phyloP scores from a whole-genome alignment of 2,113 vertebrate species.

The Nestor notabilis region DNA sequence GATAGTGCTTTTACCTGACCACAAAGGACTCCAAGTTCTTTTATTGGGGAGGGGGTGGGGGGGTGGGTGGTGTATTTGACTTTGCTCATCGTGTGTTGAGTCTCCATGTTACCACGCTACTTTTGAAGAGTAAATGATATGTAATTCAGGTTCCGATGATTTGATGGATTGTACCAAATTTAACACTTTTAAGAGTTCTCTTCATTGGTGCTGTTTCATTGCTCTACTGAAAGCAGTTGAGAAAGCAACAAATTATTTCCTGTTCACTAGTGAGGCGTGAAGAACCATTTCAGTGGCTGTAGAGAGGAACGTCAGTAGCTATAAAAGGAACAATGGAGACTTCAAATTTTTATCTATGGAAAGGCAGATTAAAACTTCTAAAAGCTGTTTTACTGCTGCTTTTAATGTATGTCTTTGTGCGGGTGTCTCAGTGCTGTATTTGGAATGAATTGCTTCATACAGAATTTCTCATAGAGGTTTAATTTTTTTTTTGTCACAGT shows the following conservation, averaged over 20 bases:
- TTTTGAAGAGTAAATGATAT: not conserved
- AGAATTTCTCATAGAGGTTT: not conserved
- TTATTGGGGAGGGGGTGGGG: no score
- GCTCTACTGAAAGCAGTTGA: not conserved
- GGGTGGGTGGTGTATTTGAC: not conserved
- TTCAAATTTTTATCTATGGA: not conserved
- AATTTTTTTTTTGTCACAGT: not conserved
- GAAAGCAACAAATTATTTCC: not conserved
- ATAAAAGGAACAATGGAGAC: not conserved
- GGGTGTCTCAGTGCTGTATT: not conserved
- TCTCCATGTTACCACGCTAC: not conserved
- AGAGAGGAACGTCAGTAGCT: not conserved
- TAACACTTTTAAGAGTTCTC: not conserved
- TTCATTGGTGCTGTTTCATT: not conserved
- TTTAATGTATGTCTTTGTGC: not conserved
- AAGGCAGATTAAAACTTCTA: not conserved
- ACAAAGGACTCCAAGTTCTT: not conserved
- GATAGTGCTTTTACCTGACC: not conserved
- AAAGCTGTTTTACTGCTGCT: not conserved
- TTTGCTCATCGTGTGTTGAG: not conserved
- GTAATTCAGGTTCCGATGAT: not conserved
- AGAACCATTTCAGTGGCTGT: not conserved
- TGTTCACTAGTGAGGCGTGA: not conserved
- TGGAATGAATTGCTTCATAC: not conserved
- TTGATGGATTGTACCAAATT: not conserved